phyloP scores from a whole-genome alignment of 2,113 vertebrate species.

The Rafetus swinhoei region DNA sequence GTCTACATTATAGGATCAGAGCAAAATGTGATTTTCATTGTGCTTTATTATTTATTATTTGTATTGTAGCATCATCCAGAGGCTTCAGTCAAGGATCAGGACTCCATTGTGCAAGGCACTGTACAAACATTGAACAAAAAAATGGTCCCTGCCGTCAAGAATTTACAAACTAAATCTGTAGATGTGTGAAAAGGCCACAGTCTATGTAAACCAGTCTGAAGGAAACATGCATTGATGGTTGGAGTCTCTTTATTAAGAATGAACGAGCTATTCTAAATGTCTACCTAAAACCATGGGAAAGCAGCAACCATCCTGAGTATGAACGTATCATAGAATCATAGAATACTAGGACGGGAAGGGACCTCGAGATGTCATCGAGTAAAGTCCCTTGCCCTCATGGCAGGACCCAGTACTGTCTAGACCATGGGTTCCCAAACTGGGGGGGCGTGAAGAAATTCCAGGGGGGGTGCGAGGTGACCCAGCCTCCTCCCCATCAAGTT shows the following conservation, averaged over 20 bases:
- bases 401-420: too few species aligned
- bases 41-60: neutral
- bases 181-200: neutral
- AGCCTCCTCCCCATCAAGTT: too few species aligned
- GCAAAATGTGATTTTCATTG: neutral
- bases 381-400: too few species aligned
- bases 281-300: constrained; percentile 32
- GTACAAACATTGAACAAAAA: accelerated
- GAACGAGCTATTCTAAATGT: constrained; percentile 37
- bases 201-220: constrained; percentile 31
- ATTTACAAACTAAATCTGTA: neutral
- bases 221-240: constrained; percentile 14
- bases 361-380: too few species aligned
- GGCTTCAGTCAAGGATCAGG: neutral
- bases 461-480: too few species aligned
- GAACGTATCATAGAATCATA: neutral
- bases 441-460: too few species aligned
- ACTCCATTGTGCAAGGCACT: neutral
- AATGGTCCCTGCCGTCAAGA: neutral
- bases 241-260: constrained; percentile 17
- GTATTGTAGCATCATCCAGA: neutral
- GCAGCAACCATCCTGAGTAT: constrained; percentile 38
- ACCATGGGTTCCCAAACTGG: too few species aligned
- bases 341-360: too few species aligned
- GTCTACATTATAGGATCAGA: neutral